These are phyloP conservation scores for Trachops cirrhosus DNA, from an alignment of 2,797 vertebrate genomes.

Conservation along the genomic window DNA sequence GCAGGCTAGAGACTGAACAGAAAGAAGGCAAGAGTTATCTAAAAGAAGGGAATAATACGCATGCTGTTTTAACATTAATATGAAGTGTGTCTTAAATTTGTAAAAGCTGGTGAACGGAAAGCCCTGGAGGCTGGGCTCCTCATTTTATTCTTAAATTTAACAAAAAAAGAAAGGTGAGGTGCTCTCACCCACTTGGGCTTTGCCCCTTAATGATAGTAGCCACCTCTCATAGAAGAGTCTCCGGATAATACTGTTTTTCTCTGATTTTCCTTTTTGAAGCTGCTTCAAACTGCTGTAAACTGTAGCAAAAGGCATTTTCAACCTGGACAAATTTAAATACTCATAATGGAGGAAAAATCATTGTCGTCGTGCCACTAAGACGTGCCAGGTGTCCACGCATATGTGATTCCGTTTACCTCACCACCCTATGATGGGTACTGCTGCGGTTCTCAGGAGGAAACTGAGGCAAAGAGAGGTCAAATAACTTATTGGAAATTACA, in stretches of 20 bases:
- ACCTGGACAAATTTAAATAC: background rate
- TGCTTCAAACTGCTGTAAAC: background rate
- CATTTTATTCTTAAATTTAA: background rate
- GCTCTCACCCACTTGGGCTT: background rate
- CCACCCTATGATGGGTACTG: background rate
- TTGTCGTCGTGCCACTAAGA: background rate
- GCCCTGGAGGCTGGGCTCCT: background rate
- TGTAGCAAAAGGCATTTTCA: background rate
- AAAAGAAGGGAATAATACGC: background rate
- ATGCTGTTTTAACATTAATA: background rate
- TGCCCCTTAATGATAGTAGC: background rate
- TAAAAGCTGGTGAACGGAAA: background rate
- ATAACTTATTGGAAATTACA: constrained; percentile 17
- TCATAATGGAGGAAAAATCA: background rate
- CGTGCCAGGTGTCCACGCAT: background rate
- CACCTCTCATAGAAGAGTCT: background rate
- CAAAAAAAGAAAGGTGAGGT: background rate
- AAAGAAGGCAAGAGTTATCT: background rate
- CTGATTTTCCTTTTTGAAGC: background rate
- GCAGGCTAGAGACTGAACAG: background rate
- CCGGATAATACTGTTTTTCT: background rate
- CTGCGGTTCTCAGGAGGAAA: background rate
- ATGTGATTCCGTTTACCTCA: background rate
- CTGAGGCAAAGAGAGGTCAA: background rate
- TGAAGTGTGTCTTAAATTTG: background rate